Evolutionary conservation across 2,797 vertebrate species (phyloP), one percentile per base, ranked within the genome.

Genomic region (Dryobates pubescens): DNA sequence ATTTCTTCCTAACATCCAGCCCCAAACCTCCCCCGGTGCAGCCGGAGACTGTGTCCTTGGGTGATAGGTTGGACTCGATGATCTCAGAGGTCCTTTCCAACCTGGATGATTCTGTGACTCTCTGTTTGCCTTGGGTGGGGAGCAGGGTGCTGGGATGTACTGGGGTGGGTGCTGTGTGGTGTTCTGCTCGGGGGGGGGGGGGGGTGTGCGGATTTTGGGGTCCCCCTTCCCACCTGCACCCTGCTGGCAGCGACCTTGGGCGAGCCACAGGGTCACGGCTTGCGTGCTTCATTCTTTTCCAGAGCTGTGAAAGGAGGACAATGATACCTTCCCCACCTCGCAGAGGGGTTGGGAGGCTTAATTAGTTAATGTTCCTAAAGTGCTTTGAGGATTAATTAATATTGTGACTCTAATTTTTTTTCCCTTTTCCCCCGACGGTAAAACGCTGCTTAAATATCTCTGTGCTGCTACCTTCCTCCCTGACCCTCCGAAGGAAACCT

Each of bases 351-450:
- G 93, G 88, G 90, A 92, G 75, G 91, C 78, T 89, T 96, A 94
- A 95, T 95, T 93, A 93, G 94, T 95, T 96, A 93, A 94, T 94
- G 86, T 92, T 93, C 89, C 13, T 92, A 54, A 93, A 94, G 96
- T 91, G 95, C 96, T 96, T 95, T 96, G 96, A 96, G 96, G 95
- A 94, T 96, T 96, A 95, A 96, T 96, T 96, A 95, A 95, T 93
- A 95, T 83, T 94, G 91, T 29, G 92, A 84, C 82, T 95, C 86
- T 88, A 69, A 83, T 93, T 94, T 94, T 94, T 94, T 94, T 24
- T 32, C 89, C 23, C 23, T 51, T 23, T 23, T 51, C 49, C 45
- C 20, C 85, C 3, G 5, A 83, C 91, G 86, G 89, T 88, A 67
- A 84, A 95, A 73, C 1, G 36, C 88, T 5, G 2, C 92, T 86